Conservation (phyloP, 1,140 invertebrate species). For the Riptortus pedestris region DNA sequence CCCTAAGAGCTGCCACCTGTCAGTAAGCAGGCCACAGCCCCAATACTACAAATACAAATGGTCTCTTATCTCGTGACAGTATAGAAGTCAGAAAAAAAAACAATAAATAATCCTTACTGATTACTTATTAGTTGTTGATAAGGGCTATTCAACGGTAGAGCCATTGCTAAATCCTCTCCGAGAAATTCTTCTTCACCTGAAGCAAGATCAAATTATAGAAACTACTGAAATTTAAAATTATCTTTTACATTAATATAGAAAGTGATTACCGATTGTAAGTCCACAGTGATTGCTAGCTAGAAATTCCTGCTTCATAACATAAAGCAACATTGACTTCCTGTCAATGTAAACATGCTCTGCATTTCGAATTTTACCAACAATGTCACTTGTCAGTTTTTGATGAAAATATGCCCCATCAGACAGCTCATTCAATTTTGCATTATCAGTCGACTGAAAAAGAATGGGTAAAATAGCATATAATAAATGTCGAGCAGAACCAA, state of each 20-base stretch:
- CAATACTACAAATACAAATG: too few species aligned
- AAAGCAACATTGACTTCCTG: constrained; percentile 62
- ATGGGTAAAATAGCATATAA: not conserved
- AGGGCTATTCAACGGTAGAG: constrained; percentile 59
- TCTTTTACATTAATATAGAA: too few species aligned
- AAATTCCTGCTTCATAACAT: constrained; percentile 52
- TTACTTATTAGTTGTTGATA: constrained; percentile 52
- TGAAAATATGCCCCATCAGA: constrained; percentile 45
- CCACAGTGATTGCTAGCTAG: constrained; percentile 52
- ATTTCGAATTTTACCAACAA: constrained; percentile 48
- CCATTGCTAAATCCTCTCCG: constrained; percentile 65
- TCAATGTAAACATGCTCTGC: constrained; percentile 66
- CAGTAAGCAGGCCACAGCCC: too few species aligned
- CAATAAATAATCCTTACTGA: constrained; percentile 41
- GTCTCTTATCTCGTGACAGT: too few species aligned
- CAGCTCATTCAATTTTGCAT: constrained; percentile 45
- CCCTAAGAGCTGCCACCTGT: too few species aligned
- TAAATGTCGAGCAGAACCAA: too few species aligned
- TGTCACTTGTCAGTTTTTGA: constrained; percentile 37
- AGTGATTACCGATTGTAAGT: constrained; percentile 54
- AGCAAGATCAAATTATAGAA: constrained; percentile 1
- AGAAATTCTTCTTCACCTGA: constrained; percentile 52
- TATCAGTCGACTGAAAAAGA: constrained; percentile 41
- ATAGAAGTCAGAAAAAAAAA: too few species aligned
- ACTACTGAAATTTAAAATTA: too few species aligned